Percentiles rank a stretch among this genome's conserved stretches.
These are phyloP conservation scores for Cavia porcellus DNA, from an alignment of 2,113 vertebrate species.

Conservation along the genomic window DNA sequence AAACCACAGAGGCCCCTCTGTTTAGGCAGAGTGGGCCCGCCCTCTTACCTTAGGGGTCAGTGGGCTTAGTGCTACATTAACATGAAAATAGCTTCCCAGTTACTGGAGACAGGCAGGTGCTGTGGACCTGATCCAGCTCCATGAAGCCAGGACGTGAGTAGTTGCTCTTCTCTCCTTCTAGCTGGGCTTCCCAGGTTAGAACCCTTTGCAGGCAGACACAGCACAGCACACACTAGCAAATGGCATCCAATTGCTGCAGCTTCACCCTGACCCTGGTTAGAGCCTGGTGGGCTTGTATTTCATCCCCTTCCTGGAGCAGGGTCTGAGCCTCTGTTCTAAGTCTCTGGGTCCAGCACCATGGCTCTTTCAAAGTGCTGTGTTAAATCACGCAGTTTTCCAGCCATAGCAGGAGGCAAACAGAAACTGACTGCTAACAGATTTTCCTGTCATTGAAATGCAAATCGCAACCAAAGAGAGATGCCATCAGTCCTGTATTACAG, in stretches of 20 bases:
- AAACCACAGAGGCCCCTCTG: neutral
- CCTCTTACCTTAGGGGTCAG: neutral
- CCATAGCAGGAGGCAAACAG: neutral
- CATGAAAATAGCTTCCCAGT: neutral
- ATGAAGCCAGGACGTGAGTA: slow-evolving; percentile 61
- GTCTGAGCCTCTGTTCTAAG: slow-evolving; percentile 54
- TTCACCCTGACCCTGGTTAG: slow-evolving; percentile 33
- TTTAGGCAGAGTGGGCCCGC: neutral
- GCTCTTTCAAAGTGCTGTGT: neutral
- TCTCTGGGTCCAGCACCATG: neutral
- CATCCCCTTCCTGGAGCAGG: neutral
- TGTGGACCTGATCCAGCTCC: neutral
- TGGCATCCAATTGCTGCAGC: slow-evolving; percentile 59
- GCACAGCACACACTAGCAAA: slow-evolving; percentile 68
- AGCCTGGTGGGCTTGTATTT: slow-evolving; percentile 66
- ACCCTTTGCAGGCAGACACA: slow-evolving; percentile 76
- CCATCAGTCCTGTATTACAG: neutral
- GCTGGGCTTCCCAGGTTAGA: slow-evolving; percentile 64
- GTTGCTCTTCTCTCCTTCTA: slow-evolving; percentile 49
- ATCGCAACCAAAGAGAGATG: neutral
- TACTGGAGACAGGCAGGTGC: too few species aligned
- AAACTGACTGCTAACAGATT: rapidly evolving
- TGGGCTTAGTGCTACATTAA: neutral
- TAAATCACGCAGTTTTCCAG: slow-evolving; percentile 70
- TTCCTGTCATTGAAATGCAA: neutral